Base-by-base conservation (phyloP, 1,140 invertebrate genomes). In the Leptinotarsa texana region DNA sequence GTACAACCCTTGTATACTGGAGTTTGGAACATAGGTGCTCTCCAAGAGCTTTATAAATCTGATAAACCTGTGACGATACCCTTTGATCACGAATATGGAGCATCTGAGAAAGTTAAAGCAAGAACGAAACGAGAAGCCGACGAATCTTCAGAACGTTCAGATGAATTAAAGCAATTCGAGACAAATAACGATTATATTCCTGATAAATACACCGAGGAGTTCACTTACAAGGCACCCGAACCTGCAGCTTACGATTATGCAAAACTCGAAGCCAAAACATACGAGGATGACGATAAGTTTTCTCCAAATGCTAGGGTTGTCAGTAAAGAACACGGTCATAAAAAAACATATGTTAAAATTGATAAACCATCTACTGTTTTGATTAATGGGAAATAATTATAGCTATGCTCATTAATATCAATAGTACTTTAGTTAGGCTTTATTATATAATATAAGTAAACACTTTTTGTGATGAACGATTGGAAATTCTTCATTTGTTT, bases 81-180 rank as follows among this genome's bases (percentile, higher is more conserved):
- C 8, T 73, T 73, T n/a, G 71, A 73, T 61, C 61, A 65, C 22
- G 71, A 73, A 18, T 73, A 73, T n/a, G 63, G 61, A 21, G 71
- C 71, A 42, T 47, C 71, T 3, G 71, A 73, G 48, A 47, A 73
- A 11, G 42, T n/a, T 18, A 65, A 63, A 42, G 3, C n/a, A 21
- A 24, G 71, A 65, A 6, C 62, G n/a, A 63, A 49, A 21, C 66
- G 71, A 73, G 24, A 21, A 15, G 13, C n/a, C 4, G 5, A 73
- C 15, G 27, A 63, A 61, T 15, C 4, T 22, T 21, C 49, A 21
- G 42, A 51, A 62, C 11, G 57, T 17, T 15, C 21, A 61, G 51
- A 3, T 13, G 61, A 65, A 65, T 47, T 65, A 11, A 48, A 48
- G 6, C 17, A 33, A 21, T 65, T 62, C 13, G 42, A 73, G 21